phyloP scores from a whole-genome alignment of 2,888 invertebrate species.

The Thelaira solivaga region DNA sequence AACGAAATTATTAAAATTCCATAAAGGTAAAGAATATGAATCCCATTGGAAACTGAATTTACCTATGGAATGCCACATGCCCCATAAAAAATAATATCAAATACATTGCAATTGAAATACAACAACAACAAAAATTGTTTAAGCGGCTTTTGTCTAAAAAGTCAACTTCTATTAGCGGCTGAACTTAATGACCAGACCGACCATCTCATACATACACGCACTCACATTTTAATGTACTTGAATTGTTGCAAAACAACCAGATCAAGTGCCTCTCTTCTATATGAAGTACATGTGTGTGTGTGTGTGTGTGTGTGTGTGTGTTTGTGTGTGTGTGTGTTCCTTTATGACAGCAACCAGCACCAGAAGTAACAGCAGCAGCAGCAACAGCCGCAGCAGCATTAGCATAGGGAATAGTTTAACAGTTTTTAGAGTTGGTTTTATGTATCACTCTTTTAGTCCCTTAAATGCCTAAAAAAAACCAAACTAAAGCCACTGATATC shows the following conservation, averaged over 20 bases:
- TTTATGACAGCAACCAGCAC: slow-evolving; percentile 1
- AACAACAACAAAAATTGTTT: no score
- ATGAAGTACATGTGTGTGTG: slow-evolving; percentile 6
- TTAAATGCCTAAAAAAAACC: no score
- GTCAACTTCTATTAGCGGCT: slow-evolving; percentile 44
- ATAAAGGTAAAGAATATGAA: no score
- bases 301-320: no score
- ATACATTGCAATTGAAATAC: slow-evolving; percentile 30
- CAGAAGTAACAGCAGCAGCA: no score
- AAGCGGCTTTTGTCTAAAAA: slow-evolving; percentile 54
- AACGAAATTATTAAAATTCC: no score
- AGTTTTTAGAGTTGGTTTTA: slow-evolving; percentile 24
- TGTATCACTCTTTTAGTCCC: no score
- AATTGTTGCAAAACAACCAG: neutral
- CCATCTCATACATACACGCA: neutral
- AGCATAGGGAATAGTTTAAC: slow-evolving; percentile 32
- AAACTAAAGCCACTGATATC: no score
- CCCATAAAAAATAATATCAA: slow-evolving; percentile 45
- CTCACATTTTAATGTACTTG: neutral
- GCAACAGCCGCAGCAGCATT: slow-evolving; percentile 4
- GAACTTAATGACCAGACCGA: slow-evolving; percentile 50
- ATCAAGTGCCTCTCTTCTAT: slow-evolving; percentile 5
- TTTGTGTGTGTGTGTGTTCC: no score
- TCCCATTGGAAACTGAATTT: no score
- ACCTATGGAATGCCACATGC: neutral